Percentiles rank a stretch among this genome's conserved stretches.
Evolutionary conservation across 2,797 vertebrate genomes (phyloP).

Genomic region (Sebastes diaconus): DNA sequence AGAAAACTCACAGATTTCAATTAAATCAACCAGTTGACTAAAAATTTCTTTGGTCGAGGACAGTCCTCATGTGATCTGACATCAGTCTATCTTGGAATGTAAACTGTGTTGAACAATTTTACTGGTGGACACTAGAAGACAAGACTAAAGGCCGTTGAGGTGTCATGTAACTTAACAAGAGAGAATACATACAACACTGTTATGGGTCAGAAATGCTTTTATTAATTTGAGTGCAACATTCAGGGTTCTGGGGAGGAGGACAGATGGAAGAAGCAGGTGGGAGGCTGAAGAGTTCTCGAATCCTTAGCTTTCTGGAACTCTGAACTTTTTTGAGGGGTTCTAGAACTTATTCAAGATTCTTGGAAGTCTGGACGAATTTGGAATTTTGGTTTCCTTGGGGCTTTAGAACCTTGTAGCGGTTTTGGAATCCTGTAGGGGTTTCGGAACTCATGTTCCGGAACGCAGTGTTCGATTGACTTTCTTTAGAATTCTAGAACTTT

Average conservation of each 20-base stretch:
- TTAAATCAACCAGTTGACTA: too few relatives aligned
- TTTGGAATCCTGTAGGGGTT: not conserved
- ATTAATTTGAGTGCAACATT: constrained; percentile 31
- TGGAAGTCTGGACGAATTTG: not conserved
- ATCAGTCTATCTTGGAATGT: not conserved
- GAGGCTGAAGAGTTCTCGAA: not conserved
- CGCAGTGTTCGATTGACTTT: not conserved
- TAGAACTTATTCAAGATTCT: not conserved
- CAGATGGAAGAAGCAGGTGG: not conserved
- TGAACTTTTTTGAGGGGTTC: not conserved
- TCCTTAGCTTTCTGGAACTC: not conserved
- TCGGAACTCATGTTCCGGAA: not conserved
- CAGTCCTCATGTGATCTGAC: too few relatives aligned
- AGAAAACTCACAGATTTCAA: too few relatives aligned
- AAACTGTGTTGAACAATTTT: not conserved
- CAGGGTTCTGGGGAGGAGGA: not conserved
- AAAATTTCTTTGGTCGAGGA: too few relatives aligned
- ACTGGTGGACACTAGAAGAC: not conserved
- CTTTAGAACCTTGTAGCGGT: not conserved
- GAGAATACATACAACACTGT: not conserved
- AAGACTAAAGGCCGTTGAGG: not conserved
- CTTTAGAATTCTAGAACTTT: not conserved
- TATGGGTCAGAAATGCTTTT: constrained; percentile 26
- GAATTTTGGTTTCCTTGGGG: not conserved
- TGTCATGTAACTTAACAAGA: not conserved